These are phyloP conservation scores for Chloroceryle inda DNA, from an alignment of 2,797 vertebrate species.

Conservation along the genomic window DNA sequence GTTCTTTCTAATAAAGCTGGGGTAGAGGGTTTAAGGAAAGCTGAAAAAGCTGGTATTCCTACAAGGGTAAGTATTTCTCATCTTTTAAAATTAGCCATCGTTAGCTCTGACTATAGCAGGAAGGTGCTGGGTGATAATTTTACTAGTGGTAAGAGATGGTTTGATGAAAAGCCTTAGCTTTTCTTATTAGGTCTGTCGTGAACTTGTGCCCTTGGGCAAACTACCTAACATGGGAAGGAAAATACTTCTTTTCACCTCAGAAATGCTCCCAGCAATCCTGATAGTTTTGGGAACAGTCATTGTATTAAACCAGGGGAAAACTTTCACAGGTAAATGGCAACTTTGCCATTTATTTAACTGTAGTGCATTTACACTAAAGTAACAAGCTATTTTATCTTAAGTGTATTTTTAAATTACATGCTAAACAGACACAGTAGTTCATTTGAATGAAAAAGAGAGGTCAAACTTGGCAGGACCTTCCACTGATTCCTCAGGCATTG, in stretches of 20 bases:
- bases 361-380: background rate
- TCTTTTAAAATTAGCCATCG: background rate
- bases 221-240: background rate
- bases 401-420: background rate
- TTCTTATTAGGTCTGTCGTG: background rate
- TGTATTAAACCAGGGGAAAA: background rate
- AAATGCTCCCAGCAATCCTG: background rate
- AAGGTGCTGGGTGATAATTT: background rate
- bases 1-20: conserved; percentile 93
- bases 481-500: background rate
- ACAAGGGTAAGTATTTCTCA: conserved; percentile 84
- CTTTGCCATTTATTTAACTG: background rate
- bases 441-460: background rate
- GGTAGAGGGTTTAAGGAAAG: conserved; percentile 90
- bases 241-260: background rate
- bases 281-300: background rate
- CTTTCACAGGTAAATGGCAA: background rate
- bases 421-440: background rate
- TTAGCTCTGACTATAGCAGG: background rate
- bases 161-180: background rate
- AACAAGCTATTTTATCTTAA: background rate
- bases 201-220: background rate
- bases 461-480: background rate
- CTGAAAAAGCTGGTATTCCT: conserved; percentile 90
- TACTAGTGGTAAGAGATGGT: background rate